Percentiles rank a stretch among this genome's conserved stretches.
These are phyloP conservation scores for Manduca sexta DNA, from an alignment of 1,140 invertebrate species.

Conservation along the genomic window DNA sequence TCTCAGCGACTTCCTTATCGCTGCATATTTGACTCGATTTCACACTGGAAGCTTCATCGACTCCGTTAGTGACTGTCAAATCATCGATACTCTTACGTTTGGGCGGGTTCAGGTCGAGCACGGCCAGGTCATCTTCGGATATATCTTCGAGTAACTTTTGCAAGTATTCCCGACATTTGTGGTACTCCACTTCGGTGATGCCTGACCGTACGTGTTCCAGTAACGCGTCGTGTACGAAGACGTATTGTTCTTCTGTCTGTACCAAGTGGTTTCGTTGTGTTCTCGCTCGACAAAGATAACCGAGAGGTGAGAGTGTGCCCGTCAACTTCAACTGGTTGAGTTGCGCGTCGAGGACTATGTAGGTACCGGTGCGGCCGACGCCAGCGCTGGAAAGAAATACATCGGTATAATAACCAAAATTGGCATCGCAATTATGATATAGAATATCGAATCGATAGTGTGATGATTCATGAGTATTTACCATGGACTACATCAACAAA, in stretches of 20 bases:
- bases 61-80: conserved; percentile 30
- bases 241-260: conserved; percentile 95
- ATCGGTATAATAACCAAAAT: too few relatives aligned
- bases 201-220: conserved; percentile 94
- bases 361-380: conserved; percentile 97
- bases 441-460: too few relatives aligned
- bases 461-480: too few relatives aligned
- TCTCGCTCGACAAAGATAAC: conserved; percentile 94
- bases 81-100: conserved; percentile 48
- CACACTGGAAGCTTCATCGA: conserved; percentile 35
- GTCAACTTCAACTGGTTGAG: conserved; percentile 91
- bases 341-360: conserved; percentile 97
- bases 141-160: conserved; percentile 60
- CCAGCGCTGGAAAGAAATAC: conserved; percentile 86
- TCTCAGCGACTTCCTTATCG: conserved; percentile 41
- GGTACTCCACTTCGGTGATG: conserved; percentile 87
- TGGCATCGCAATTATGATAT: too few relatives aligned
- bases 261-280: conserved; percentile 88
- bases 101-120: conserved; percentile 42
- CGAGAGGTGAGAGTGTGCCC: conserved; percentile 91
- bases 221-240: conserved; percentile 96
- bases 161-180: conserved; percentile 70
- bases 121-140: conserved; percentile 56
- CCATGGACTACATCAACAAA: too few relatives aligned
- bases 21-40: conserved; percentile 42